Percentiles rank a stretch among this genome's conserved stretches.
Evolutionary conservation across 1,140 invertebrate species (phyloP).

Genomic region (Eriosoma lanigerum): DNA sequence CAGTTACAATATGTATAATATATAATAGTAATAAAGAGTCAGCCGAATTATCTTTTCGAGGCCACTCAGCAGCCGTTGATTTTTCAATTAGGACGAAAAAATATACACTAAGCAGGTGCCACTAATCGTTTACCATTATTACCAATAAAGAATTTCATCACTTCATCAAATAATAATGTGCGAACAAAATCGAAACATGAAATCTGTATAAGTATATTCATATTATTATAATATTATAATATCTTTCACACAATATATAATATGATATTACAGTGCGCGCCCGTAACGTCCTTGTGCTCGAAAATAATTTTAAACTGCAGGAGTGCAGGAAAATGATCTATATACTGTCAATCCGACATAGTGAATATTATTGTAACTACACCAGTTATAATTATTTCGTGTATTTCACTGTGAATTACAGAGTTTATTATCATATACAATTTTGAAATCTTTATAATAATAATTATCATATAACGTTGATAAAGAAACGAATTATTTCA

Average conservation of each 20-base stretch:
- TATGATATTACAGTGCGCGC: not conserved
- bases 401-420: too few relatives aligned
- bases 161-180: not conserved
- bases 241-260: not conserved
- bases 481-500: too few relatives aligned
- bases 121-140: slow-evolving; percentile 18
- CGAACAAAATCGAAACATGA: not conserved
- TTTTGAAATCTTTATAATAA: too few relatives aligned
- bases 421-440: too few relatives aligned
- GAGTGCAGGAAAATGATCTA: not conserved
- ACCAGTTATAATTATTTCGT: too few relatives aligned
- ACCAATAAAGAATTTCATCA: not conserved
- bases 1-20: too few relatives aligned
- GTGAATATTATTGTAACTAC: too few relatives aligned
- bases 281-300: not conserved
- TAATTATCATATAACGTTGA: too few relatives aligned
- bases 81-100: slow-evolving; percentile 3
- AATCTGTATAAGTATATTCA: not conserved
- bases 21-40: not conserved
- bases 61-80: not conserved
- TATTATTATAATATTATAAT: not conserved
- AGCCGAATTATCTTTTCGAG: not conserved
- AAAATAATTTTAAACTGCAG: not conserved
- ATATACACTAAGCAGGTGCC: slow-evolving; percentile 18
- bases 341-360: too few relatives aligned